Conservation (phyloP, 2,888 invertebrate species). For the Cataglyphis cursor region DNA sequence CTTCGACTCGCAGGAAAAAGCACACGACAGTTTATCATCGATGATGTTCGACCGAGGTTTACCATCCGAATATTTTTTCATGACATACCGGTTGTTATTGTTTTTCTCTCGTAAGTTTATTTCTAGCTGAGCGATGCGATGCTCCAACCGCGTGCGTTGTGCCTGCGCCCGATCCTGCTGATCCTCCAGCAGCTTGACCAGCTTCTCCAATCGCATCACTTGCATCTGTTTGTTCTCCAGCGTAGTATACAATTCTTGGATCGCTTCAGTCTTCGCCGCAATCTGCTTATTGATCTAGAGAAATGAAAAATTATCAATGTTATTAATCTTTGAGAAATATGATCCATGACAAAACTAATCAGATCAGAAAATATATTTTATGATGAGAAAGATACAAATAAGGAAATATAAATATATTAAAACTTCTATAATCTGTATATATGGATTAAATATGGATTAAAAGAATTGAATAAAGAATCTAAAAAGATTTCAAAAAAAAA, state of each 20-base stretch:
- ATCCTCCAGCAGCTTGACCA: conserved; percentile 88
- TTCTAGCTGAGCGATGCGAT: conserved; percentile 88
- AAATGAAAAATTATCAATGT: neutral
- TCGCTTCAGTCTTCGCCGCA: conserved; percentile 88
- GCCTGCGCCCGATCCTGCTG: conserved; percentile 89
- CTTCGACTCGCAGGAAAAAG: conserved; percentile 44
- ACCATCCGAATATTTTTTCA: conserved; percentile 23
- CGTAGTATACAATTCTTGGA: conserved; percentile 87
- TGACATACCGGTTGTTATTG: conserved; percentile 82
- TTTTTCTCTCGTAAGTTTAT: conserved; percentile 85
- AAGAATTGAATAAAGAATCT: neutral
- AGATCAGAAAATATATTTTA: neutral
- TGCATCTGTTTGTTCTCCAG: conserved; percentile 88
- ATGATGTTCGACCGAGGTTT: conserved; percentile 20
- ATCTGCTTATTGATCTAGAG: conserved; percentile 88
- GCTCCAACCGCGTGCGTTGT: conserved; percentile 89
- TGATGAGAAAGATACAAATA: neutral
- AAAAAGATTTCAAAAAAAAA: neutral
- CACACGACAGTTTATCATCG: conserved; percentile 27
- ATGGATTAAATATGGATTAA: neutral
- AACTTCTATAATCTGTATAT: neutral
- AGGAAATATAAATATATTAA: neutral
- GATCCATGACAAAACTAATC: neutral
- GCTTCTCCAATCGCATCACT: conserved; percentile 88
- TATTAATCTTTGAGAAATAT: neutral